Conservation (phyloP, 1,140 invertebrate species). For the Hirudo medicinalis region DNA sequence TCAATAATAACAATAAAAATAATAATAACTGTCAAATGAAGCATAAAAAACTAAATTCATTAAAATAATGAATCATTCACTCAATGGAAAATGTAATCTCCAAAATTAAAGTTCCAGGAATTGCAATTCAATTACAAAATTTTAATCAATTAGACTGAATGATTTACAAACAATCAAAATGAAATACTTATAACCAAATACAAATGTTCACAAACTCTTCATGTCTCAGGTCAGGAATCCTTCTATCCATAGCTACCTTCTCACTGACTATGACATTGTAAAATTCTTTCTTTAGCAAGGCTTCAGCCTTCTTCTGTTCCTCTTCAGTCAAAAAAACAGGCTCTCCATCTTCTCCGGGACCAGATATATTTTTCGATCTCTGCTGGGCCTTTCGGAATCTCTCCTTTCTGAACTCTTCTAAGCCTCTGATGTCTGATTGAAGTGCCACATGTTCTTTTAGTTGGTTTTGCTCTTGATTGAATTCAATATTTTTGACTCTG, state of each 20-base stretch:
- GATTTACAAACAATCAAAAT: background rate
- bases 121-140: background rate
- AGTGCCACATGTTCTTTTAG: too few relatives aligned
- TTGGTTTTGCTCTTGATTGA: too few relatives aligned
- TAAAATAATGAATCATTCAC: background rate
- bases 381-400: conserved; percentile 17
- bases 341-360: conserved; percentile 34
- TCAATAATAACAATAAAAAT: background rate
- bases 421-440: background rate
- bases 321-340: conserved; percentile 45
- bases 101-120: background rate
- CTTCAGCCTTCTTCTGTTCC: conserved; percentile 31
- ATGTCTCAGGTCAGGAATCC: conserved; percentile 63
- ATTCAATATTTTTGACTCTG: too few relatives aligned
- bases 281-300: conserved; percentile 58
- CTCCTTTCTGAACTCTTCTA: conserved; percentile 11
- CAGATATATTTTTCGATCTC: conserved; percentile 8
- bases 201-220: conserved; percentile 45
- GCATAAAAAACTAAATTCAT: too few relatives aligned
- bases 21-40: background rate
- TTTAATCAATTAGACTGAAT: background rate
- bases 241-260: conserved; percentile 64
- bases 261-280: conserved; percentile 74
- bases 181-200: background rate
- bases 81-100: too few relatives aligned